A percentile compares a stretch with the other conserved stretches of the same genome.
Evolutionary conservation across 2,113 vertebrate genomes (phyloP).

Genomic region (Merops nubicus): DNA sequence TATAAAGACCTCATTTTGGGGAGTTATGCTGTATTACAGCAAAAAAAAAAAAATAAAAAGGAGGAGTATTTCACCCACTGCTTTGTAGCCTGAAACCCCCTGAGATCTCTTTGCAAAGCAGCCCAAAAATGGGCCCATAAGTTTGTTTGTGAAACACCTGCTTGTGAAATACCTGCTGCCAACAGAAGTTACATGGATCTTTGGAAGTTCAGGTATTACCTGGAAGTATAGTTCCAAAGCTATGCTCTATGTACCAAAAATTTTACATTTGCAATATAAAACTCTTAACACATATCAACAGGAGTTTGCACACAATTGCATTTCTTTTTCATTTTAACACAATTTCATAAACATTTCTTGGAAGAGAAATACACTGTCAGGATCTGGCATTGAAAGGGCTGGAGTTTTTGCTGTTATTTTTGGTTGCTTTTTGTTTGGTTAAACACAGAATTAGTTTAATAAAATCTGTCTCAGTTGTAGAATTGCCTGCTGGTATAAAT

Average conservation of each 20-base stretch:
- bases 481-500: constrained; percentile 11
- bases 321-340: constrained; percentile 15
- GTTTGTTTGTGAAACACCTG: neutral
- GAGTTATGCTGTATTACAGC: neutral
- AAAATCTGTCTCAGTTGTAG: neutral
- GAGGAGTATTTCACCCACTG: neutral
- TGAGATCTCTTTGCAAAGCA: neutral
- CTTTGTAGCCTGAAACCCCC: neutral
- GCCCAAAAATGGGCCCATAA: neutral
- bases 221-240: neutral
- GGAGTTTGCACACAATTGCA: neutral
- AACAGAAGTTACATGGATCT: neutral
- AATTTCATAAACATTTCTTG: neutral
- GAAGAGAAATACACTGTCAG: neutral
- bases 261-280: neutral
- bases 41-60: neutral
- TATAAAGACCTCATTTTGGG: neutral
- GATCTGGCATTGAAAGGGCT: neutral
- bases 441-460: constrained; percentile 41
- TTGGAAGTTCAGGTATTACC: neutral
- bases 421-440: constrained; percentile 3
- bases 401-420: neutral
- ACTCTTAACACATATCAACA: neutral
- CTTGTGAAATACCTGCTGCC: constrained; percentile 17
- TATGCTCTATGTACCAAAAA: neutral